Conservation (phyloP, 2,888 invertebrate genomes). For the Sacculina carcini region DNA sequence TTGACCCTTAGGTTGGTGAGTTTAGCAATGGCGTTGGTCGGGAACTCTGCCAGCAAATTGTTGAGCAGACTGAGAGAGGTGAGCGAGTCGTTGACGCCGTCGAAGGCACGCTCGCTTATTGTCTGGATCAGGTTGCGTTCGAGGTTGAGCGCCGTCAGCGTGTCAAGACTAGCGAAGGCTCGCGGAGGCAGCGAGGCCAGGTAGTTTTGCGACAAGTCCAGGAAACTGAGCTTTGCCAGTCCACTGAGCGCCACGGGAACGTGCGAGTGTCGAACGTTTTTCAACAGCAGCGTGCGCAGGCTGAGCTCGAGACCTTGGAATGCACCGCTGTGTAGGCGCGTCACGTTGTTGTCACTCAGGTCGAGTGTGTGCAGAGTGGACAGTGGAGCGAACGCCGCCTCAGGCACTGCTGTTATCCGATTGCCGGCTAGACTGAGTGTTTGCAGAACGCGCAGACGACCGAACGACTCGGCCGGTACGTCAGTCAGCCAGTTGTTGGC, state of each 20-base stretch:
- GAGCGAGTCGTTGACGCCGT: conserved; percentile 48
- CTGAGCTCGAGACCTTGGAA: conserved; percentile 52
- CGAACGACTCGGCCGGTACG: conserved; percentile 46
- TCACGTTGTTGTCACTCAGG: conserved; percentile 61
- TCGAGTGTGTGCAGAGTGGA: conserved; percentile 31
- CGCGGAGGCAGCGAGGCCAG: conserved; percentile 35
- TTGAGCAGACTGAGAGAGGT: conserved; percentile 69
- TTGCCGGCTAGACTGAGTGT: conserved; percentile 63
- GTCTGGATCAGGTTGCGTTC: conserved; percentile 62
- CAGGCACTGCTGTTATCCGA: conserved; percentile 39
- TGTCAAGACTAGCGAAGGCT: conserved; percentile 31
- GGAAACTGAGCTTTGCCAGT: conserved; percentile 49
- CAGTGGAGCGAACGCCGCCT: conserved; percentile 44
- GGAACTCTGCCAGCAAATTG: conserved; percentile 64
- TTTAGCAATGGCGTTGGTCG: conserved; percentile 46
- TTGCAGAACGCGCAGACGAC: conserved; percentile 37
- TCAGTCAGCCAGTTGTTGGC: conserved; percentile 38
- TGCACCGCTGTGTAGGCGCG: conserved; percentile 36
- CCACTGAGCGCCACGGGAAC: conserved; percentile 54
- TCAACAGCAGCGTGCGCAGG: conserved; percentile 63
- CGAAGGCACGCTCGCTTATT: conserved; percentile 46
- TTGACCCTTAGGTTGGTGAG: conserved; percentile 44
- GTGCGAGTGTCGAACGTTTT: conserved; percentile 51
- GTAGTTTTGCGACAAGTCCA: conserved; percentile 69
- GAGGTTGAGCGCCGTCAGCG: conserved; percentile 59